Base-by-base conservation (phyloP, 2,888 invertebrate species). In the Cantharis rufa region DNA sequence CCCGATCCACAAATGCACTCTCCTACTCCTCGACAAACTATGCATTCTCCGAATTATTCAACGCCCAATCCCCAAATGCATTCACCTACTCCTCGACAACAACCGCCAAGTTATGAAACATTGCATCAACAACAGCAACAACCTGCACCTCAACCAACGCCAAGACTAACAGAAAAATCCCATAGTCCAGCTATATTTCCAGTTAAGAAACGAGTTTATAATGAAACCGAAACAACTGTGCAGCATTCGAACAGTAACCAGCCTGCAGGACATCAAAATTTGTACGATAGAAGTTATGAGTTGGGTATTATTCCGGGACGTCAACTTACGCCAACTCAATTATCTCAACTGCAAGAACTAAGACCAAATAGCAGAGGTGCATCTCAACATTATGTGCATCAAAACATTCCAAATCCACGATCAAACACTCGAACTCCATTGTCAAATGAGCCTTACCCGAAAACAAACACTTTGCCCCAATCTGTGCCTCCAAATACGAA, bases 171-270 rank as follows among this genome's bases (percentile, higher is more conserved):
- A 88, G 80, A 80, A 61, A 79, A 81, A 64, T 66, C 21, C 2
- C 80, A 79, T 28, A 78, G 89, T 84, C 82, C 88, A 64, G 83
- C 90, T 15, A 86, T 90, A 24, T 92, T 91, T 83, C 92, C 92
- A 10, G 92, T 92, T 61, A 93, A 93, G 84, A 93, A 93, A 84
- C 88, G 93, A 62, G 90, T 89, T 48, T 92, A 92, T 80, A 91
- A 89, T 84, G 92, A 92, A 82, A 83, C 81, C 18, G 87, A 88
- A 18, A 64, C 79, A 32, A 62, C 71, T 32, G 16, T 66, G 3
- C 79, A 72, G 61, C 62, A 76, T 21, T 62, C 71, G 10, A 63
- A 66, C 2, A 75, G 75, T 32, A 74, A 76, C 10, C 81, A 82
- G 63, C 82, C 82, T 61, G 80, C 76, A 80, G 75, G 75, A 28